Evolutionary conservation across 2,888 invertebrate species (phyloP), one percentile per base, ranked within the genome.

Genomic region (Tuberolachnus salignus): DNA sequence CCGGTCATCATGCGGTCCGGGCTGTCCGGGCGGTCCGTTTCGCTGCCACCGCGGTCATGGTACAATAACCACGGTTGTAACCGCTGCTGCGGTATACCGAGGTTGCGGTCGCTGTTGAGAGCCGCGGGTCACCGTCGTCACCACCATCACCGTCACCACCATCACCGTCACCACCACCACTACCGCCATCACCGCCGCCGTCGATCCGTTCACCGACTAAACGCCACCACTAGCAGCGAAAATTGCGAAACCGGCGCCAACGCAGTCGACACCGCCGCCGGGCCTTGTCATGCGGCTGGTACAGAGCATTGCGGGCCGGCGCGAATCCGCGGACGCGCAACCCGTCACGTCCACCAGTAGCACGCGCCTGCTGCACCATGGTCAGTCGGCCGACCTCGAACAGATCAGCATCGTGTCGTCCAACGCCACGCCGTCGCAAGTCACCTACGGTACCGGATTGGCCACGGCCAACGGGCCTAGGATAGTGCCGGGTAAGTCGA

Each of bases 391-490:
- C 86, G 90, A 90, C 84, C 86, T 90, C 82, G 90, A 90, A 83
- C 90, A 91, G 86, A 91, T 91, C 84, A 90, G 91, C 81, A 88
- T 91, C 83, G 90, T 91, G 82, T 89, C 89, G 69, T 86, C 86
- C 82, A 88, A 88, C 83, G 88, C 88, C 63, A 88, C 87, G 82
- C 88, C 87, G 67, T 86, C 86, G 73, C 87, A 86, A 83, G 87
- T 87, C 83, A 88, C 88, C 83, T 88, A 88, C 84, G 90, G 90
- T 82, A 88, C 89, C 83, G 90, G 89, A 81, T 85, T 86, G 82
- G 84, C 86, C 51, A 87, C 88, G 11, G 87, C 88, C 80, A 90
- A 90, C 85, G 90, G 90, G 82, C 90, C 90, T 14, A 86, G 89
- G 82, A 87, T 88, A 82, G 87, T 89, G 53, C 89, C 89, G 83